Conservation (phyloP, 2,888 invertebrate genomes). For the Xestoiulus laeticollis region DNA sequence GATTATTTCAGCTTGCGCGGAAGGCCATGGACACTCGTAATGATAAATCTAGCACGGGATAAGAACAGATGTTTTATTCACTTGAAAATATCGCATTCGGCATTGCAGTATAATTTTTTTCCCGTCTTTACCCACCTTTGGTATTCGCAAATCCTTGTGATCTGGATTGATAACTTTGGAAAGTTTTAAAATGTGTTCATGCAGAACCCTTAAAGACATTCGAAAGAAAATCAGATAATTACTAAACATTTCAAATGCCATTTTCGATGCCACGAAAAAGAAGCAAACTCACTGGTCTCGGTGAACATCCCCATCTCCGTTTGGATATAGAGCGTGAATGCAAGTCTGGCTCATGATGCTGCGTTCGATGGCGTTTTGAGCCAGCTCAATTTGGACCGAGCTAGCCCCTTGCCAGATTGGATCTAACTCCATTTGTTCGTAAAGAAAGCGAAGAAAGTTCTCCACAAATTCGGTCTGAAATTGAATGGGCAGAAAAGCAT, state of each 20-base stretch:
- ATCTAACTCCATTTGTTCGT: slow-evolving; percentile 73
- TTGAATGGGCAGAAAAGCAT: not conserved
- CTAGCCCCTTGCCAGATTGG: slow-evolving; percentile 79
- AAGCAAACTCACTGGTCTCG: slow-evolving; percentile 79
- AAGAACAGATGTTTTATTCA: not conserved
- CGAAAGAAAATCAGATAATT: slow-evolving; percentile 45
- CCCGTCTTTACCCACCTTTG: slow-evolving; percentile 67
- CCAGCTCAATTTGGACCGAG: slow-evolving; percentile 76
- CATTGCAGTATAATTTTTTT: not conserved
- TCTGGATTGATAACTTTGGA: slow-evolving; percentile 77
- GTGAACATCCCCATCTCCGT: slow-evolving; percentile 93
- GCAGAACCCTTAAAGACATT: slow-evolving; percentile 73
- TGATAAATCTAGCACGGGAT: slow-evolving; percentile 71
- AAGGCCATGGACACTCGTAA: slow-evolving; percentile 94
- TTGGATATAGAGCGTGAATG: slow-evolving; percentile 92
- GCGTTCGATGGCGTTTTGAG: slow-evolving; percentile 85
- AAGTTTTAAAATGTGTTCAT: slow-evolving; percentile 87
- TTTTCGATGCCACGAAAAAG: not conserved
- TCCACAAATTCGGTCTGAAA: slow-evolving; percentile 78
- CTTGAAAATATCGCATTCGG: not conserved
- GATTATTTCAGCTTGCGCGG: slow-evolving; percentile 88
- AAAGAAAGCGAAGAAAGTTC: slow-evolving; percentile 73
- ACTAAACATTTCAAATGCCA: slow-evolving; percentile 30
- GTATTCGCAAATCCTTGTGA: slow-evolving; percentile 83
- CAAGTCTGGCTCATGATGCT: slow-evolving; percentile 92